These are phyloP conservation scores for Amphipoea oculea DNA, from an alignment of 2,888 invertebrate species.

Conservation along the genomic window DNA sequence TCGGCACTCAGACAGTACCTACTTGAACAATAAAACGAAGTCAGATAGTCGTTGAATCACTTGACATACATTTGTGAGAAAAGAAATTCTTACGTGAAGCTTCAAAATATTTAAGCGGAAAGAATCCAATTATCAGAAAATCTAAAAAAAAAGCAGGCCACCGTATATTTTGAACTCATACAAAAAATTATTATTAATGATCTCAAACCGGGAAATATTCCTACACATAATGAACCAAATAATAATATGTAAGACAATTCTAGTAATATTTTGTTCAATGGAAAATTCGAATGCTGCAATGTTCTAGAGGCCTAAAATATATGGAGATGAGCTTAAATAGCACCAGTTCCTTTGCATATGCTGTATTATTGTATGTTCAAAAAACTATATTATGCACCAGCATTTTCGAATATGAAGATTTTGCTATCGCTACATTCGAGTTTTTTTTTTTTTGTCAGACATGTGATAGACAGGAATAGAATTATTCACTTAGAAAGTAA, in stretches of 20 bases:
- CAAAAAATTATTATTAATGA: background rate
- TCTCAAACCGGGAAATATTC: background rate
- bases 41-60: slow-evolving; percentile 80
- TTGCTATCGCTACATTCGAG: background rate
- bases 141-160: background rate
- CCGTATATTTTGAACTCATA: background rate
- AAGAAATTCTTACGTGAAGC: slow-evolving; percentile 67
- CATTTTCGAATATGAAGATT: background rate
- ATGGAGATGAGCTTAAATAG: slow-evolving; percentile 33
- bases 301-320: slow-evolving; percentile 30
- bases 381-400: background rate
- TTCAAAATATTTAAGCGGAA: slow-evolving; percentile 61
- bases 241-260: slow-evolving; percentile 26
- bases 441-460: background rate
- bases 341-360: background rate
- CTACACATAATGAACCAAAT: slow-evolving; percentile 12
- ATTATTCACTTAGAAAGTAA: slow-evolving; percentile 18
- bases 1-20: slow-evolving; percentile 70
- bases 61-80: slow-evolving; percentile 84
- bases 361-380: background rate
- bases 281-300: slow-evolving; percentile 29
- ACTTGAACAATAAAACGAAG: slow-evolving; percentile 85
- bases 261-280: slow-evolving; percentile 14
- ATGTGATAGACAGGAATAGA: background rate
- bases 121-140: slow-evolving; percentile 2